Percentiles rank a stretch among this genome's conserved stretches.
phyloP scores from a whole-genome alignment of 2,797 vertebrate species.

The Malacoraja senta region DNA sequence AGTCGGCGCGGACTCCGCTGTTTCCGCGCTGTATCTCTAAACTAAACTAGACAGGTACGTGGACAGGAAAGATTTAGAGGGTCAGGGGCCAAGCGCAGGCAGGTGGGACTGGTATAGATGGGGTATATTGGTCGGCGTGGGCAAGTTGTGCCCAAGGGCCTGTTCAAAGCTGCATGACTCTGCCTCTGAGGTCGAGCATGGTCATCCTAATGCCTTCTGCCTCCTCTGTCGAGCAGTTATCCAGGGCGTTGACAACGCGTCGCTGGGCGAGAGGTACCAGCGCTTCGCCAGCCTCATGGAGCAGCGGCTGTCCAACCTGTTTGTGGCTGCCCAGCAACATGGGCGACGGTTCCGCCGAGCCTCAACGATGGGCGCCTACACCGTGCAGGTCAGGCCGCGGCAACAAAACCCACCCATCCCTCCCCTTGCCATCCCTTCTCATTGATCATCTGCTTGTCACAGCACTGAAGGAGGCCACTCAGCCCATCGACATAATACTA shows the following conservation, averaged over 20 bases:
- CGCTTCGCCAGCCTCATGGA: slow-evolving; percentile 95
- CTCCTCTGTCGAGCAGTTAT: slow-evolving; percentile 66
- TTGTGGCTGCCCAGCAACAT: slow-evolving; percentile 82
- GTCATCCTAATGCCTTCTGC: not conserved
- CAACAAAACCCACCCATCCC: not conserved
- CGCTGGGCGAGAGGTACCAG: slow-evolving; percentile 84
- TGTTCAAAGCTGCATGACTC: too few species aligned
- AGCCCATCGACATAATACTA: too few species aligned
- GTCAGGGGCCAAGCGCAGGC: too few species aligned
- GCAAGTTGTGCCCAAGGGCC: too few species aligned
- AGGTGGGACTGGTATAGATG: too few species aligned
- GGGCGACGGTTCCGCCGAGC: slow-evolving; percentile 77
- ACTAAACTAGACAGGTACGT: too few species aligned
- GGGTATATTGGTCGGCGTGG: too few species aligned
- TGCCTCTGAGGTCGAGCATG: too few species aligned
- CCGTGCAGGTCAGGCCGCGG: slow-evolving; percentile 74
- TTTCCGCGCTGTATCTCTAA: too few species aligned
- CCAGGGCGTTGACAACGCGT: slow-evolving; percentile 82
- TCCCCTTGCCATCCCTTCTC: not conserved
- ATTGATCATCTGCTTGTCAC: not conserved
- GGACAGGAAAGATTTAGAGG: too few species aligned
- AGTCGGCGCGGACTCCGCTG: too few species aligned
- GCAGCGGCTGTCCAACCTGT: slow-evolving; percentile 82
- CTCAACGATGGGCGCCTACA: slow-evolving; percentile 82
- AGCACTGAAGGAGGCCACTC: too few species aligned